Base-by-base conservation (phyloP, 2,113 vertebrate species). In the Oenanthe melanoleuca region DNA sequence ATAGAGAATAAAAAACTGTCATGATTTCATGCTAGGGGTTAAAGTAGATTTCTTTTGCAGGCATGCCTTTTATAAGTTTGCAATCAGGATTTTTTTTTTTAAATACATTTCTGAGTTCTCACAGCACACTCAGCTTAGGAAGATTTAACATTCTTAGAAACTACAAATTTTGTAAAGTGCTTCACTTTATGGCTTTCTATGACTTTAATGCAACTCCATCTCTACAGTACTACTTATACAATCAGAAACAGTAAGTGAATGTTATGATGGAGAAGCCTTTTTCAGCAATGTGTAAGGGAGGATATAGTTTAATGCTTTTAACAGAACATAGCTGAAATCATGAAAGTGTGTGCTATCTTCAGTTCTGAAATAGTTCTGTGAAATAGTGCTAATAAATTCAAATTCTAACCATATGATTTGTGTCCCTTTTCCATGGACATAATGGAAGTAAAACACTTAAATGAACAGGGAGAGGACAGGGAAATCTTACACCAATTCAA, bases 141-240 rank as follows among this genome's bases (percentile, higher is more conserved):
- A 94, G 86, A 94, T 86, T 95, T 94, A 94, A 49, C 21, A 50
- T 52, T 70, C 50, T 71, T 47, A 73, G 59, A 77, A 34, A 93
- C 3, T 21, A 64, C 42, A 78, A 38, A 84, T 96, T 93, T 94
- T 95, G 17, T 83, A 31, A 92, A 94, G 42, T 88, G 50, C n/a
- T 91, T 91, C 65, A 60, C 95, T 97, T 95, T 89, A 82, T 86
- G 60, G 19, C 34, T 92, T 88, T 95, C 60, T 86, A 23, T 78
- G 29, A 86, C 37, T 73, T 86, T 77, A 93, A 71, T 81, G 37
- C 52, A 71, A 22, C 25, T 77, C 66, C 47, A 21, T 89, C 65
- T 86, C 87, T 81, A 50, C 22, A 44, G 61, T 73, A 61, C 29
- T 74, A 66, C 79, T 93, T 91, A 84, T 2, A 88, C 18, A n/a